Evolutionary conservation across 2,888 invertebrate species (phyloP).

Genomic region (Epistrophe eligans): DNA sequence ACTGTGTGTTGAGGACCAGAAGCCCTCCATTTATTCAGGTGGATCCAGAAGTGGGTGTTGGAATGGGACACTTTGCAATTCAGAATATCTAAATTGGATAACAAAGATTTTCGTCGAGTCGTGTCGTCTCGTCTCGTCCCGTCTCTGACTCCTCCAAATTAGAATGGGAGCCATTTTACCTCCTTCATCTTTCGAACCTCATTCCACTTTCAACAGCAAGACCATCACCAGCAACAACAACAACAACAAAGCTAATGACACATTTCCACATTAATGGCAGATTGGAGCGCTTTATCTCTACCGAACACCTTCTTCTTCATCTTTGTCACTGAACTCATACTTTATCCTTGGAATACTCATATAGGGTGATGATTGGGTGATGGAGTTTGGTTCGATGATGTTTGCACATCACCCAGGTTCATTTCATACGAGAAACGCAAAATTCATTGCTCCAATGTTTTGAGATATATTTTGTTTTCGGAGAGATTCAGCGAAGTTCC

Average conservation of each 20-base stretch:
- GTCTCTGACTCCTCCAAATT: background rate
- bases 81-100: conserved; percentile 73
- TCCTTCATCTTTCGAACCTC: background rate
- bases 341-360: background rate
- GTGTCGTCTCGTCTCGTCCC: conserved; percentile 19
- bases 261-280: conserved; percentile 75
- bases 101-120: conserved; percentile 69
- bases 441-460: conserved; percentile 10
- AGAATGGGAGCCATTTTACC: conserved; percentile 2
- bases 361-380: background rate
- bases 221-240: conserved; percentile 1
- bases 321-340: conserved; percentile 49
- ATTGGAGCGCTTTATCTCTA: conserved; percentile 73
- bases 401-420: conserved; percentile 32
- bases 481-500: conserved; percentile 23
- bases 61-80: conserved; percentile 66
- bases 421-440: background rate
- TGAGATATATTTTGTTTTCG: conserved; percentile 46
- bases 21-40: conserved; percentile 37
- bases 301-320: conserved; percentile 76
- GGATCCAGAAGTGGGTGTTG: background rate
- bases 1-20: background rate
- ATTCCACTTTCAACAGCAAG: background rate
- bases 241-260: conserved; percentile 73
- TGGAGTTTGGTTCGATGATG: conserved; percentile 24